Evolutionary conservation across 2,113 vertebrate genomes (phyloP), one percentile per base, ranked within the genome.

Genomic region (Alaudala cheleensis): DNA sequence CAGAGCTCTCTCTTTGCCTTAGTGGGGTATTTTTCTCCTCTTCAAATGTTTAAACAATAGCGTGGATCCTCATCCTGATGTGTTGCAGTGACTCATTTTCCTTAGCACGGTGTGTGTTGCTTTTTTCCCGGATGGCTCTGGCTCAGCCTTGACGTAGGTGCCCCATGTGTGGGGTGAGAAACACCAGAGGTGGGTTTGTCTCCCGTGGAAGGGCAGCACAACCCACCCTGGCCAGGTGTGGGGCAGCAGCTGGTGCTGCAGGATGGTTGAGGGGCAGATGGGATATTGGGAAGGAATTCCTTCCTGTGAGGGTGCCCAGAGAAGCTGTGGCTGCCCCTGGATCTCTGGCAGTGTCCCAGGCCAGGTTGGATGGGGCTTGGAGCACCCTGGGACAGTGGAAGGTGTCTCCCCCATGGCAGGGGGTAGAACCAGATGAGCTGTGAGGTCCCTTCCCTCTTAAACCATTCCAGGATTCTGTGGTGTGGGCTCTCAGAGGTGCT

Each of bases 351-450:
- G 29, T 40, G 62, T 4, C 31, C 47, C 23, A 20, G 14, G 14
- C 54, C 25, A 33, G 47, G 25, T 0, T 77, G 56, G 56, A 69
- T 0, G 1, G 5, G 21, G 2, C 9, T 67, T 31, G 53, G 45
- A 67, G 47, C 29, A 61, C 0, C 12, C 34, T 76, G 79, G 25
- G 14, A 0, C 1, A 33, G 23, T 45, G 53, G 45, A 45, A 66
- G 5, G 18, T 61, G 70, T 76, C 5, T 34, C 25, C 2, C 1
- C 20, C 10, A 11, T 47, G 8, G 21, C 47, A 54, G 14, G 17
- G 20, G 14, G 11, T 54, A 29, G 24, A 5, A 54, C 3, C 1
- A 1, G 40, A 20, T 83, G 25, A 54, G 3, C 21, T 76, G 69
- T 49, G 4, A 34, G 21, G 47, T 42, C 71, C 4, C 1, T 62